A percentile compares a stretch with the other conserved stretches of the same genome.
phyloP scores from a whole-genome alignment of 2,797 vertebrate genomes.

The Ispidina picta region DNA sequence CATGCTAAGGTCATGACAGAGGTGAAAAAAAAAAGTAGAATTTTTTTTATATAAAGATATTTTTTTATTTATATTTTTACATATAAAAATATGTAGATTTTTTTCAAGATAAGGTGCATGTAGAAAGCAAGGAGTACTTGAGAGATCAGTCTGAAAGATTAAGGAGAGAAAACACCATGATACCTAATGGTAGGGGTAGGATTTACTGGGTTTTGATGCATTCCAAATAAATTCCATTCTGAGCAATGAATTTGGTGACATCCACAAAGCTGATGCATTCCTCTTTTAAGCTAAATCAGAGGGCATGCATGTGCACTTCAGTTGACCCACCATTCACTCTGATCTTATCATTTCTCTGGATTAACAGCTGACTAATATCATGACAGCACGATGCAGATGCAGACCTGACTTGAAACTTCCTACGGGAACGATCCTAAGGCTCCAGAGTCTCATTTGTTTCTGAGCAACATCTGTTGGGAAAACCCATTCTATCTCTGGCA shows the following conservation, averaged over 20 bases:
- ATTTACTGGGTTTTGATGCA: neutral
- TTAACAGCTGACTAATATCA: neutral
- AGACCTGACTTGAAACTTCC: neutral
- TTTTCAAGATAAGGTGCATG: neutral
- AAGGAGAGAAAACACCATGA: neutral
- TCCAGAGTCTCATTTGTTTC: neutral
- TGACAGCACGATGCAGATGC: neutral
- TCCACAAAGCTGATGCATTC: neutral
- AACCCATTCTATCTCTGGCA: neutral
- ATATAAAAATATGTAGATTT: neutral
- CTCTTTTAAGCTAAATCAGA: neutral
- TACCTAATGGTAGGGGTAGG: neutral
- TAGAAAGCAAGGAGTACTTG: neutral
- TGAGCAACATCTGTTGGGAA: slow-evolving; percentile 2
- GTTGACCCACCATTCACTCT: neutral
- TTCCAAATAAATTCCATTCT: neutral
- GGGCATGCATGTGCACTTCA: neutral
- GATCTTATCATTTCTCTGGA: neutral
- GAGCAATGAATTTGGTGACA: neutral
- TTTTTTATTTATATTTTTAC: too few species aligned
- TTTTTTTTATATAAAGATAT: too few species aligned
- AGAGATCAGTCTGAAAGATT: slow-evolving; percentile 4
- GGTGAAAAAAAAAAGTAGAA: too few species aligned
- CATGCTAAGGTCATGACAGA: neutral
- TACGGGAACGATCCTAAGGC: neutral